These are phyloP conservation scores for Mastomys natalensis DNA, from an alignment of 2,113 vertebrate species.

Conservation along the genomic window DNA sequence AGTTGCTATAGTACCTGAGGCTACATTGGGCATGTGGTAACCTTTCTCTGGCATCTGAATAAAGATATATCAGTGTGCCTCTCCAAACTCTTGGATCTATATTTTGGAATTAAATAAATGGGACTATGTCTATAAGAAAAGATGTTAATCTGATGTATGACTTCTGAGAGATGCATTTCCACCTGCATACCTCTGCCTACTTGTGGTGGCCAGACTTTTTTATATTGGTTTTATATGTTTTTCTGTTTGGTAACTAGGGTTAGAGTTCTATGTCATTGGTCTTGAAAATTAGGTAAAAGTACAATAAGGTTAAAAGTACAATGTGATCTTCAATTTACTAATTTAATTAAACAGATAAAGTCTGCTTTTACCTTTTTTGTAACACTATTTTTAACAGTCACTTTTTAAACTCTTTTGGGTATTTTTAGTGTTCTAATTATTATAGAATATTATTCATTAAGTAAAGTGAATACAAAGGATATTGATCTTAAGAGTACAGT, in stretches of 20 bases:
- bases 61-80: not conserved
- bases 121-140: not conserved
- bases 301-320: slow-evolving; percentile 9
- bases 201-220: not conserved
- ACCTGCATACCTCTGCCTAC: not conserved
- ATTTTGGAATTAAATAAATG: not conserved
- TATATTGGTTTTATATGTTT: not conserved
- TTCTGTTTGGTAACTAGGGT: not conserved
- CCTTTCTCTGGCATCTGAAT: not conserved
- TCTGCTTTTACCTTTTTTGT: slow-evolving; percentile 5
- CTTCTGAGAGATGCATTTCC: not conserved
- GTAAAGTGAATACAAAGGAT: not conserved
- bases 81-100: not conserved
- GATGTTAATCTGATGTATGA: not conserved
- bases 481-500: not conserved
- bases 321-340: slow-evolving; percentile 49
- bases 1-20: not conserved
- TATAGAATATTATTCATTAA: not conserved
- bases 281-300: slow-evolving; percentile 44
- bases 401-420: not conserved
- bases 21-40: not conserved
- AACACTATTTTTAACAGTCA: not conserved
- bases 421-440: not conserved
- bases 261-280: not conserved
- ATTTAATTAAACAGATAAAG: slow-evolving; percentile 61